Base-by-base conservation (phyloP, 1,140 invertebrate species). In the Bicyclus anynana region DNA sequence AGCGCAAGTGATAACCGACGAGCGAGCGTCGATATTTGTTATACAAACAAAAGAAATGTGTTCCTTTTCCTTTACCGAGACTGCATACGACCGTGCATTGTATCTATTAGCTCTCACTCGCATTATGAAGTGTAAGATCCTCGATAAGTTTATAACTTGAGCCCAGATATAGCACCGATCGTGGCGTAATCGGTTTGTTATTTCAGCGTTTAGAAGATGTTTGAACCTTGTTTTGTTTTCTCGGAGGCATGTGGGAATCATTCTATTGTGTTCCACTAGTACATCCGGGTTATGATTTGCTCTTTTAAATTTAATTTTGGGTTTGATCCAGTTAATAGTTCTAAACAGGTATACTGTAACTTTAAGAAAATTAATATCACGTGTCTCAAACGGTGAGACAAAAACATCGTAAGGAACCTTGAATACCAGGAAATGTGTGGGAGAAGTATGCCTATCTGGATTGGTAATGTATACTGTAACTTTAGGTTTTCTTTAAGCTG, bases 181-280 rank as follows among this genome's bases (percentile, higher is more conserved):
- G 65, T 80, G 73, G 77, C 75, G 77, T 85, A 85, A 85, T 83
- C 79, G 74, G 67, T 79, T 80, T 87, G 78, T 87, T 85, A 83
- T 87, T 87, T 83, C 80, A 87, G 84, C 71, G 79, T 83, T 85
- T 82, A 84, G 83, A 70, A 67, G 74, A 77, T 80, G 78, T 82
- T 81, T 73, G 75, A 84, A 71, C 74, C 72, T 65, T 80, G 77
- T 87, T 83, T 83, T 84, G 83, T 85, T 86, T 84, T 77, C 75
- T 84, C 73, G 69, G 72, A 80, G 76, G 79, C 84, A 85, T 87
- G 82, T 87, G 84, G 82, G 82, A 87, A 85, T 87, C 81, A 85
- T 86, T 83, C 72, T 77, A 85, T 85, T 85, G 83, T 84, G 72
- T 75, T 84, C 72, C n/a, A n/a, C n/a, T n/a, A n/a, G n/a, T 60